Base-by-base conservation (phyloP, 92 coral and sea anemone genomes). In the Umimayanthus kanabou region DNA sequence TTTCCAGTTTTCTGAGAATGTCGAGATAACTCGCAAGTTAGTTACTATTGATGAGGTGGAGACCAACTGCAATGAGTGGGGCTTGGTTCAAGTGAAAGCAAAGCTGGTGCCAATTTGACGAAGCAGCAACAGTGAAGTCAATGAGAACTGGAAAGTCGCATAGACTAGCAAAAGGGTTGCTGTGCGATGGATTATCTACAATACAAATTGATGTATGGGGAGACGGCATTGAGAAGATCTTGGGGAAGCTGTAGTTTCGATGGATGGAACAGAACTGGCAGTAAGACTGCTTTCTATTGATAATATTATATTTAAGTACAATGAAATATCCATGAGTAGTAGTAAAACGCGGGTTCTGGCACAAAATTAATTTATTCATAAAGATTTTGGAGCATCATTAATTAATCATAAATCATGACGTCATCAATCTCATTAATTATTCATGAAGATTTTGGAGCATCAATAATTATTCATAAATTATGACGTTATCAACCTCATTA, bases 1-100 rank as follows among this genome's bases (percentile, higher is more conserved):
- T 76, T 76, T 76, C 80, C 80, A 76, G 80, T 76, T 76, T 76
- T 70, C 74, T 70, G 74, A 70, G 74, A 70, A 70, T 70, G 74
- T 25, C 74, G 74, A 70, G 39, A 70, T 57, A 57, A 57, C 65
- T 57, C 65, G 65, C 65, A 57, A 57, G 65, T 57, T 57, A 57
- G 65, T 57, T 57, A 57, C 65, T 57, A 57, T 57, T 57, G 65
- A 57, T 57, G 65, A 57, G 65, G 65, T 57, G 5, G 65, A 57
- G 65, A 57, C 65, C 65, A 20, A 57, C 65, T 57, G 65, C 65
- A 57, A 57, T 5, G 23, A 61, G 67, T 3, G 8, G 25, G 26
- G 3, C 26, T 22, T 61, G 26, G 67, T 61, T 20, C 26, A 61
- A 61, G 67, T 61, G n/a, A 61, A 61, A 61, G 67, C 67, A 61